Percentiles rank a stretch among this genome's conserved stretches.
Conservation (phyloP, 2,888 invertebrate genomes). For the Prosopocoilus inquinatus region DNA sequence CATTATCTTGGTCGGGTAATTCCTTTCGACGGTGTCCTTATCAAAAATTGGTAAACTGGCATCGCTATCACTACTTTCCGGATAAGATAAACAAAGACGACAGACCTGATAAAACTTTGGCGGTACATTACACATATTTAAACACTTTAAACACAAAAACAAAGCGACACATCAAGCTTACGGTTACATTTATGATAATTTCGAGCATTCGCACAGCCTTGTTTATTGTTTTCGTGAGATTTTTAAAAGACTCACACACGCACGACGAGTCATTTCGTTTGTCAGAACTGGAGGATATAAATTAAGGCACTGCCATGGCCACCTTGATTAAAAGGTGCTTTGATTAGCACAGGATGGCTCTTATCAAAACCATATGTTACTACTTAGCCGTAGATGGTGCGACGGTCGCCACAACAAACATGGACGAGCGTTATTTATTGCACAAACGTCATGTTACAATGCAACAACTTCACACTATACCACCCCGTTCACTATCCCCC, state of each 20-base stretch:
- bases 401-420: not conserved
- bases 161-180: constrained; percentile 41
- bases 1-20: constrained; percentile 64
- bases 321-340: constrained; percentile 47
- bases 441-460: not conserved
- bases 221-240: constrained; percentile 41
- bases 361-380: constrained; percentile 1
- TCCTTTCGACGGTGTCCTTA: constrained; percentile 39
- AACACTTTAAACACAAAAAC: constrained; percentile 45
- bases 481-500: constrained; percentile 11
- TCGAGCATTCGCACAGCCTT: constrained; percentile 43
- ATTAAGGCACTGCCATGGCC: constrained; percentile 53
- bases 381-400: constrained; percentile 3
- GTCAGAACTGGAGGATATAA: constrained; percentile 41
- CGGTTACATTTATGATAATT: constrained; percentile 44
- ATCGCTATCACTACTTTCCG: constrained; percentile 65
- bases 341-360: constrained; percentile 31
- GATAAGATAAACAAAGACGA: constrained; percentile 84
- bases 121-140: constrained; percentile 85
- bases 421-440: not conserved
- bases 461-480: constrained; percentile 11
- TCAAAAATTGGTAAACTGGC: constrained; percentile 69
- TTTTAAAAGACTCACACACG: constrained; percentile 33
- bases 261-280: constrained; percentile 38
- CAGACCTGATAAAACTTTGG: constrained; percentile 91